A percentile compares a stretch with the other conserved stretches of the same genome.
These are phyloP conservation scores for Mythimna lalbum DNA, from an alignment of 2,888 invertebrate species.

Conservation along the genomic window DNA sequence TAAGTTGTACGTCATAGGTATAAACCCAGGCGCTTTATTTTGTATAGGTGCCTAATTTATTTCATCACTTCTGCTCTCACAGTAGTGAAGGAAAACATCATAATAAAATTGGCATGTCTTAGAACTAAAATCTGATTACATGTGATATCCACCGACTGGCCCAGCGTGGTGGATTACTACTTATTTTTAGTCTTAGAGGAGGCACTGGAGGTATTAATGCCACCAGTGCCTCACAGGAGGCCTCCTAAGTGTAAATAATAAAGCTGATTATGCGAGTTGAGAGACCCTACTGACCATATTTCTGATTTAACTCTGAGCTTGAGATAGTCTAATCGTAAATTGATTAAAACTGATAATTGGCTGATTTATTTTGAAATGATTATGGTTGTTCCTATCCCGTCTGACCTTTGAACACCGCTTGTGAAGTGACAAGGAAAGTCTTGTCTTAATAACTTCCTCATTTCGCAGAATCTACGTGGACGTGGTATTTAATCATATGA, in stretches of 20 bases:
- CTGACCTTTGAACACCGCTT: background rate
- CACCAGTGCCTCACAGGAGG: too few species aligned
- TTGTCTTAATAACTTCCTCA: background rate
- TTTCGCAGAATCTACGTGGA: constrained; percentile 93
- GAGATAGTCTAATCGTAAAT: background rate
- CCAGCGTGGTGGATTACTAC: too few species aligned
- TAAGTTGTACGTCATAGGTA: too few species aligned
- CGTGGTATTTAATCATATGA: constrained; percentile 95
- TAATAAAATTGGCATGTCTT: too few species aligned
- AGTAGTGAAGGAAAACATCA: too few species aligned
- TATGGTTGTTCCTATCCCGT: background rate
- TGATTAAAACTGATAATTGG: background rate
- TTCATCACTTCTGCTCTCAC: too few species aligned
- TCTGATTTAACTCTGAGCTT: background rate
- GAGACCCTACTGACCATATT: background rate
- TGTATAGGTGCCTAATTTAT: too few species aligned
- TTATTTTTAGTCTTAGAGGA: too few species aligned
- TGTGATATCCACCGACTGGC: too few species aligned
- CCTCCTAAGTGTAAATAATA: background rate
- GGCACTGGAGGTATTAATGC: too few species aligned
- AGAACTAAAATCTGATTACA: too few species aligned
- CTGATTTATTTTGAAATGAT: background rate
- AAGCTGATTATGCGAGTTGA: background rate
- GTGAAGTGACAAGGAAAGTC: background rate
- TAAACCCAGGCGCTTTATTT: too few species aligned